Percentiles rank a stretch among this genome's conserved stretches.
Conservation (phyloP, 2,797 vertebrate species). For the Pipistrellus nathusii region DNA sequence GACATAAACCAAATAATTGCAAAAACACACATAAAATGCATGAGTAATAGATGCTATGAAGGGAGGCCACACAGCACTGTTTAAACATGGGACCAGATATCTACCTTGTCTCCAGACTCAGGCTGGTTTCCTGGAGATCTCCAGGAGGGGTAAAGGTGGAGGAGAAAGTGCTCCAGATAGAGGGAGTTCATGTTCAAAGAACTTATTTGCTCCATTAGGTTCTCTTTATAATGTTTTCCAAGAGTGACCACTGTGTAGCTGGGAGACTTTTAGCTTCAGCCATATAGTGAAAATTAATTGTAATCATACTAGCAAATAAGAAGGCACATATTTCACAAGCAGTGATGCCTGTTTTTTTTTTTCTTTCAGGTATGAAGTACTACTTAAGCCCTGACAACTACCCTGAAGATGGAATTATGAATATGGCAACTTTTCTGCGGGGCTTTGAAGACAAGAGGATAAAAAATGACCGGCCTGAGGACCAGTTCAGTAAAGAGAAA, state of each 20-base stretch:
- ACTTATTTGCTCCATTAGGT: not conserved
- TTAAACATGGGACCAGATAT: too few relatives aligned
- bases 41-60: not conserved
- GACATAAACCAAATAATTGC: not conserved
- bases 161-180: not conserved
- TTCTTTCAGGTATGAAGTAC: constrained; percentile 89
- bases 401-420: constrained; percentile 90
- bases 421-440: constrained; percentile 86
- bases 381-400: constrained; percentile 88
- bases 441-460: constrained; percentile 89
- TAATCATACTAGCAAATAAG: not conserved
- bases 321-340: constrained; percentile 14
- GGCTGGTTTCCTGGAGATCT: not conserved
- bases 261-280: not conserved
- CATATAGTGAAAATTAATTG: not conserved
- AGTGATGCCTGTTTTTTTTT: not conserved
- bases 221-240: not conserved
- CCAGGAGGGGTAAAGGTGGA: not conserved
- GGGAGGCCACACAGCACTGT: too few relatives aligned
- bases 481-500: constrained; percentile 89
- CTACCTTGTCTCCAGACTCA: not conserved
- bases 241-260: not conserved
- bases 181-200: not conserved
- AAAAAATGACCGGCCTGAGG: constrained; percentile 86
- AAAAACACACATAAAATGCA: not conserved